Evolutionary conservation across 2,113 vertebrate genomes (phyloP), one percentile per base, ranked within the genome.

Genomic region (Hippocampus comes): DNA sequence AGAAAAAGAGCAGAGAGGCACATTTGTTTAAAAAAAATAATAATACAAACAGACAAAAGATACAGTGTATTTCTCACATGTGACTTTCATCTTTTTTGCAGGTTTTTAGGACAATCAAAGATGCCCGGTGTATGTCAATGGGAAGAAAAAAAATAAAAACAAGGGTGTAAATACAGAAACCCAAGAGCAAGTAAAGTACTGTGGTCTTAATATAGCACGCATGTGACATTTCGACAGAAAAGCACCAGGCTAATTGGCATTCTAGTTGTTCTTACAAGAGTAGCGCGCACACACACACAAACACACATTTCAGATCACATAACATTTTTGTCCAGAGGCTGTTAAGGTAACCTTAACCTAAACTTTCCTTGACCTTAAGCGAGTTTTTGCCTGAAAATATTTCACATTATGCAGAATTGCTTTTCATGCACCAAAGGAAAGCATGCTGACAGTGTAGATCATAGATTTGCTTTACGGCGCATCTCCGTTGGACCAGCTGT

Each of bases 161-260:
- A 81, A 64, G 46, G 34, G 34, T 59, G 57, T 25, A 43, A 72
- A 49, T n/a, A 73, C 38, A 73, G 57, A 30, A 81, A 76, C 74
- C 27, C 25, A 55, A 73, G 25, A 77, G 34, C 72, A 77, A 73
- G 68, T 76, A 42, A 34, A 79, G 80, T 75, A 77, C 67, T 81
- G 76, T 68, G 74, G 63, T 83, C 81, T 86, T 80, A 80, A 86
- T 78, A 83, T 77, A 87, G 82, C 77, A 64, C 71, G 74, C 76
- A 76, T 77, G 63, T 88, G 88, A 87, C 88, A 88, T 87, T 88
- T 86, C 84, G 74, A 87, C 76, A 34, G 53, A 76, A 83, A 87
- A 86, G 81, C 43, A 46, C 70, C 63, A 83, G 56, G 77, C 76
- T 83, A 79, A 83, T 87, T 87, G 86, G 84, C 82, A 85, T 84